Evolutionary conservation across 2,888 invertebrate genomes (phyloP).

Genomic region (Troglohyphantes excavatus): DNA sequence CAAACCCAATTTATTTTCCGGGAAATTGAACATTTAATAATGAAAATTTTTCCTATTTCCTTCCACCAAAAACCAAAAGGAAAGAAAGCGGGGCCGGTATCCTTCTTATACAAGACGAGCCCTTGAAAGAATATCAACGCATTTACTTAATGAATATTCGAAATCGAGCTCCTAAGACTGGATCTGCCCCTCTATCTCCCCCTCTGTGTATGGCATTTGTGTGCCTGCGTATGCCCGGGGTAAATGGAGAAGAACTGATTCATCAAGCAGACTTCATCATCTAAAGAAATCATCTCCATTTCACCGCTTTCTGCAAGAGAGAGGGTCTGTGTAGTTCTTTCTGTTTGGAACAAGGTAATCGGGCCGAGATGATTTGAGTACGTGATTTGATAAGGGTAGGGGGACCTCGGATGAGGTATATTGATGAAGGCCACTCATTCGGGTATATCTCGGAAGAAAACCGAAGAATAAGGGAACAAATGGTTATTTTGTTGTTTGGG

Average conservation of each 20-base stretch:
- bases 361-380: constrained; percentile 5
- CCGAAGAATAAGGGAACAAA: not conserved
- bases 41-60: not conserved
- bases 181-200: not conserved
- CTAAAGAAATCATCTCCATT: constrained; percentile 60
- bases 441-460: not conserved
- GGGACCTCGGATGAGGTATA: not conserved
- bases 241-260: constrained; percentile 43
- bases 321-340: not conserved
- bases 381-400: not conserved
- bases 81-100: not conserved
- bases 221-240: not conserved
- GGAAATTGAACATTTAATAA: constrained; percentile 27
- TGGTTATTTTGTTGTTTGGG: too few relatives aligned
- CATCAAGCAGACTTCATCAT: constrained; percentile 69
- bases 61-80: not conserved
- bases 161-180: constrained; percentile 38
- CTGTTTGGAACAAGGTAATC: constrained; percentile 14
- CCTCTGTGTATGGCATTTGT: not conserved
- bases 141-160: constrained; percentile 63
- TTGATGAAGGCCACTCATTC: not conserved
- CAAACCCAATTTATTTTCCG: not conserved
- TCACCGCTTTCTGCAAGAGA: not conserved
- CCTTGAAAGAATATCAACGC: constrained; percentile 20
- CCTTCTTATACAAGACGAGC: not conserved